Percentiles rank a stretch among this genome's conserved stretches.
Evolutionary conservation across 35 echinoderm and acorn worm species (phyloP).

Genomic region (Ophioderma brevispina): DNA sequence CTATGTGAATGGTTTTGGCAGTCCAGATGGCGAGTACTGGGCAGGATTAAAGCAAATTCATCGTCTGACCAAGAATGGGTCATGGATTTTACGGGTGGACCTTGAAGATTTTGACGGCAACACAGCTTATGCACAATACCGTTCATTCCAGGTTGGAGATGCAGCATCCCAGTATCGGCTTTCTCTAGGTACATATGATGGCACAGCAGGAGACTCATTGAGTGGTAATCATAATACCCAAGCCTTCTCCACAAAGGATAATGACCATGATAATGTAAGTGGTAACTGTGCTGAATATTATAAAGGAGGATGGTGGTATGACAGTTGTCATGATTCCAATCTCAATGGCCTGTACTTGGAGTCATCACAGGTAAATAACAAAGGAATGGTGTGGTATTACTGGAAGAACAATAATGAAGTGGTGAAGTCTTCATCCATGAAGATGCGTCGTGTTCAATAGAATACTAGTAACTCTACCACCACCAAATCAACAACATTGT

Average conservation of each 20-base stretch:
- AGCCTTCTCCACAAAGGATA: background rate
- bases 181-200: background rate
- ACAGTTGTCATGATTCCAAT: background rate
- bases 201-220: background rate
- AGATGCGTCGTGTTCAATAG: too few species aligned
- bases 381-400: background rate
- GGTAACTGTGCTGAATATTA: background rate
- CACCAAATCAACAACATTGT: too few species aligned
- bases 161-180: background rate
- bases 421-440: background rate
- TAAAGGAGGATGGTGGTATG: background rate
- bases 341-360: background rate
- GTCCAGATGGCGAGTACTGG: background rate
- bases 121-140: background rate
- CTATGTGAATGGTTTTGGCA: background rate
- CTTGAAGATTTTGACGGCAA: too few species aligned
- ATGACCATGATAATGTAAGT: background rate
- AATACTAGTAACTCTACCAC: too few species aligned
- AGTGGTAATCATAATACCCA: background rate
- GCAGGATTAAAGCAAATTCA: background rate
- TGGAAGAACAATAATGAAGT: background rate
- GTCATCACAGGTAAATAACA: background rate
- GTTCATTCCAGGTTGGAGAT: background rate
- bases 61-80: background rate
- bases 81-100: background rate